Base-by-base conservation (phyloP, 1,140 invertebrate species). In the Drosophila gunungcola region DNA sequence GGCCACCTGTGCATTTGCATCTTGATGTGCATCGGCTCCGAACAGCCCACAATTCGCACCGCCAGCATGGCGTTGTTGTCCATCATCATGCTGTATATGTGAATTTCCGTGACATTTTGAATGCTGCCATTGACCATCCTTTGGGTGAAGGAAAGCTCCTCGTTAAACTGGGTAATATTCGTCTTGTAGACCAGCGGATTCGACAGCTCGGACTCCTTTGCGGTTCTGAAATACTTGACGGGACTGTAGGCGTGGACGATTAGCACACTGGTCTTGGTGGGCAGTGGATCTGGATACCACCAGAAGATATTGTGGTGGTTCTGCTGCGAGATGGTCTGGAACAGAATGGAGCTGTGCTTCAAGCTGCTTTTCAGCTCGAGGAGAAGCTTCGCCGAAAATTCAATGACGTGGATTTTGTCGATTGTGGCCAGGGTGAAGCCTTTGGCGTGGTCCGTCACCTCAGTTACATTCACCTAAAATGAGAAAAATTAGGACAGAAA, bases 321-420 rank as follows among this genome's bases (percentile, higher is more conserved):
- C 7, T 13, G 34, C 41, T 77, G 74, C 0, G 74, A 77, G 25
- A 77, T 62, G 1, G 61, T 13, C 42, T 77, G 74, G 9, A 77
- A 53, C n/a, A 77, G 51, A 9, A 77, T 10, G 2, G 39, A 13
- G 12, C 25, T 27, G 3, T 51, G 13, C 1, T 42, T 7, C 6
- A 77, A n/a, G 4, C 4, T 45, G 1, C 5, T 0, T 2, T 25
- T 21, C 0, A 77, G 36, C 3, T 77, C 74, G 0, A 0, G 1
- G 0, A 77, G 36, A 0, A 77, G 55, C 1, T 7, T 2, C 0
- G 5, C 1, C 0, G 74, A 77, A 0, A 77, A 0, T 0, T 34
- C 2, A 0, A 77, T 11, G 0, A 4, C 2, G 16, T 69, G 64
- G 1, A 38, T 51, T 0, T 11, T 1, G 42, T 77, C 73, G 1